Base-by-base conservation (phyloP, 2,113 vertebrate genomes). In the Scatophagus argus region DNA sequence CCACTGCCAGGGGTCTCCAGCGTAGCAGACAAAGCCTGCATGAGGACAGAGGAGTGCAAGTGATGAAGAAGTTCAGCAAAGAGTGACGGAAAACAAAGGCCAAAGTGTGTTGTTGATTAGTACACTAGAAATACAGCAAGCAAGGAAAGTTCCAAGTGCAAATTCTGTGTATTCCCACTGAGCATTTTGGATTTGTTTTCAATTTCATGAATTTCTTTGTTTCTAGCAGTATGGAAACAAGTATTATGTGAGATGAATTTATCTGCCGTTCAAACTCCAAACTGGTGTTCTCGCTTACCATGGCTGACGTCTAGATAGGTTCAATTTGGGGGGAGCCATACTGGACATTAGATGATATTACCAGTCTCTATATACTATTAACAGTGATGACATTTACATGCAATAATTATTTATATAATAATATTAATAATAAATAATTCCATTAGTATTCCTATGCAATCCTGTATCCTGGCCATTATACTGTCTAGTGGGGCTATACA, bases 1-100 rank as follows among this genome's bases (percentile, higher is more conserved):
- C 63, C 92, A n/a, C 31, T 82, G 43, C 59, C 80, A 55, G 95
- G 88, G 61, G 93, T 90, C 89, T 97, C 97, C 66, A 94, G 82
- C 29, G 94, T 80, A 47, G 91, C 61, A 10, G 93, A 87, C 0
- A 92, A 87, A 62, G 94, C 62, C 97, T 97, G 86, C 13, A 52
- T 29, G 32, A 76, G 23, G 41, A 75, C 14, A 59, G 61, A 32
- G 51, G 6, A 49, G 19, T 5, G 41, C 2, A 39, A 32, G 64
- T 23, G 23, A 80, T 21, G 36, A 32, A 34, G 31, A 5, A 27
- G 12, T 29, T 60, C 1, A 49, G 32, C 17, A 59, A 52, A 67
- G 34, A 52, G 36, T 46, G 23, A 44, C 9, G 13, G 32, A 34
- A n/a, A 32, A 47, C 23, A 75, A 25, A 68, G 11, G 1, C 51